Conservation (phyloP, 2,113 vertebrate species). For the Cyprinus carpio region DNA sequence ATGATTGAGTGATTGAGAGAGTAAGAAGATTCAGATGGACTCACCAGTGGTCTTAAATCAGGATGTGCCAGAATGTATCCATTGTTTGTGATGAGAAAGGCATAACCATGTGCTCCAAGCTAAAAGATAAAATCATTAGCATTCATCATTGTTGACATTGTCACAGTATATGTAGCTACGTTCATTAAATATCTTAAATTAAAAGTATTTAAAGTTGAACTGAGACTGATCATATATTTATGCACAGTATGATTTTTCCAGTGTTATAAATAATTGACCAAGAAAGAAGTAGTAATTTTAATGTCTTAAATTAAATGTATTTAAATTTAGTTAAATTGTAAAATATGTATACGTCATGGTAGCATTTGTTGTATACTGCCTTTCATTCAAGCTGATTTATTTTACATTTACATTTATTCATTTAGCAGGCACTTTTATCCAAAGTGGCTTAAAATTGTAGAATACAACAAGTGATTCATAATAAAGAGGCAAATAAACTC, state of each 20-base stretch:
- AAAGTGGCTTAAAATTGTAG: too few species aligned
- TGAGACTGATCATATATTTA: background rate
- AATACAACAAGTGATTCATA: too few species aligned
- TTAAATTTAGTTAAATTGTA: background rate
- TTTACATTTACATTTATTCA: too few species aligned
- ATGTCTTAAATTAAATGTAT: too few species aligned
- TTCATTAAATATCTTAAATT: background rate
- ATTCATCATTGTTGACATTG: background rate
- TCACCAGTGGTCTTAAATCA: conserved; percentile 93
- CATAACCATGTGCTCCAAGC: conserved; percentile 94
- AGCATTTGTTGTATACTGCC: background rate
- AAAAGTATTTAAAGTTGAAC: background rate
- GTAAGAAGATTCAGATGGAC: conserved; percentile 44
- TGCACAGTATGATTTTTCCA: background rate
- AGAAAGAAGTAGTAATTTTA: background rate
- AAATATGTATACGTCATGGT: background rate
- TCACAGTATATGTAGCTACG: background rate
- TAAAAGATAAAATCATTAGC: conserved; percentile 61
- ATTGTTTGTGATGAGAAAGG: conserved; percentile 95
- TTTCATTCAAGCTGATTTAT: background rate
- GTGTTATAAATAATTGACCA: background rate
- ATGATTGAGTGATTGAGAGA: background rate
- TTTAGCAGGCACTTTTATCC: too few species aligned
- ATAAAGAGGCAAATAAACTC: too few species aligned
- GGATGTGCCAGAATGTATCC: conserved; percentile 97